These are phyloP conservation scores for Drosophila murphyi DNA, from an alignment of 1,140 invertebrate species.

Conservation along the genomic window DNA sequence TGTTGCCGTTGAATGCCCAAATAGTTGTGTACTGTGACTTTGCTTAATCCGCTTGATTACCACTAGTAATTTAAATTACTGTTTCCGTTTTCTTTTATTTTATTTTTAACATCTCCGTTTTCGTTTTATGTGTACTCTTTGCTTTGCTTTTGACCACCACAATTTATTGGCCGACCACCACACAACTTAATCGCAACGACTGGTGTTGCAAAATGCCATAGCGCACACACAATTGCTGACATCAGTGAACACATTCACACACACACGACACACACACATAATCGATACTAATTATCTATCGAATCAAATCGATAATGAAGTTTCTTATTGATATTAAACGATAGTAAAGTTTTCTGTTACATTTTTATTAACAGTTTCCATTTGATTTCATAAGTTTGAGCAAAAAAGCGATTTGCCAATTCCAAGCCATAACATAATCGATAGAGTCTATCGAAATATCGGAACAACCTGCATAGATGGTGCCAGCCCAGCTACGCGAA, in stretches of 20 bases:
- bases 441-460: constrained; percentile 27
- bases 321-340: background rate
- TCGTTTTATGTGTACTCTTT: constrained; percentile 65
- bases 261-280: background rate
- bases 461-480: constrained; percentile 33
- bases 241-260: background rate
- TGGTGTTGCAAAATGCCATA: constrained; percentile 39
- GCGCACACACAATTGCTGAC: background rate
- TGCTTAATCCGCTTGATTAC: constrained; percentile 64
- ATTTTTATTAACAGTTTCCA: background rate
- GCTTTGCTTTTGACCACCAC: constrained; percentile 59
- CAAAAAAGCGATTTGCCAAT: background rate
- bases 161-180: constrained; percentile 48
- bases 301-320: background rate
- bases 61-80: constrained; percentile 68
- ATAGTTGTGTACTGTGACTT: constrained; percentile 42
- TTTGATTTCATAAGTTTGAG: too few species aligned
- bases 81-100: constrained; percentile 55
- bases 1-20: constrained; percentile 44
- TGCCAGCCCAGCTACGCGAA: constrained; percentile 43
- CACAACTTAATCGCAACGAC: constrained; percentile 34
- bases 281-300: constrained; percentile 5
- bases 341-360: too few species aligned
- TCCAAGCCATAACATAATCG: background rate
- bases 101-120: constrained; percentile 64